Evolutionary conservation across 2,888 invertebrate genomes (phyloP), one percentile per base, ranked within the genome.

Genomic region (Gortyna flavago): DNA sequence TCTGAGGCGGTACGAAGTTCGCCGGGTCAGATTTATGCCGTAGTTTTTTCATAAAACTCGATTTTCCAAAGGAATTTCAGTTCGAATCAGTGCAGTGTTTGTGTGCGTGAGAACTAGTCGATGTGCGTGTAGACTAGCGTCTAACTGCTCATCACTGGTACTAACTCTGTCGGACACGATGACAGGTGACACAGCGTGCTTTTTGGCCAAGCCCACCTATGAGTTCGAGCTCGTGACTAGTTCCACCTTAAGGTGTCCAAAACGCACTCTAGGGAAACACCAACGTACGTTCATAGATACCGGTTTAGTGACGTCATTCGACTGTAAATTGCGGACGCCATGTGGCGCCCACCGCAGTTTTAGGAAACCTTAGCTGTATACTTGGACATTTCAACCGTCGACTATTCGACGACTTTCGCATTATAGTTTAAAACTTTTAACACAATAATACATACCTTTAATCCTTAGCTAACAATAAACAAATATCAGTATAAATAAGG

Each of bases 401-500:
- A 71, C 0, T 66, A 44, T 75, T 64, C 21, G 65, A 69, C 38
- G 32, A 13, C 18, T 54, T 65, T 48, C 32, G n/a, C 57, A 38
- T 68, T 75, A 77, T 75, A 75, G 38, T 68, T 78, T 85, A 57
- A 77, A 69, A 75, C 51, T 13, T 72, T 61, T 72, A 62, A 81
- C 73, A 57, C 69, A 62, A 68, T 72, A 74, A 54, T 71, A 81
- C 29, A 48, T 71, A 81, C 29, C 29, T 80, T 75, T 57, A 73
- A 35, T 76, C 48, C 54, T 62, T 75, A 76, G 13, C 73, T 77
- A 77, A 80, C 59, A 61, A 67, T 74, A 76, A 74, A 73, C 35
- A 70, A 82, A 69, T 74, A 72, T 75, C 70, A 70, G 16, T 84
- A 70, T 64, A 61, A 3, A 48, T 72, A 78, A 78, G 67, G 65